Base-by-base conservation (phyloP, 2,113 vertebrate genomes). In the Peromyscus leucopus region DNA sequence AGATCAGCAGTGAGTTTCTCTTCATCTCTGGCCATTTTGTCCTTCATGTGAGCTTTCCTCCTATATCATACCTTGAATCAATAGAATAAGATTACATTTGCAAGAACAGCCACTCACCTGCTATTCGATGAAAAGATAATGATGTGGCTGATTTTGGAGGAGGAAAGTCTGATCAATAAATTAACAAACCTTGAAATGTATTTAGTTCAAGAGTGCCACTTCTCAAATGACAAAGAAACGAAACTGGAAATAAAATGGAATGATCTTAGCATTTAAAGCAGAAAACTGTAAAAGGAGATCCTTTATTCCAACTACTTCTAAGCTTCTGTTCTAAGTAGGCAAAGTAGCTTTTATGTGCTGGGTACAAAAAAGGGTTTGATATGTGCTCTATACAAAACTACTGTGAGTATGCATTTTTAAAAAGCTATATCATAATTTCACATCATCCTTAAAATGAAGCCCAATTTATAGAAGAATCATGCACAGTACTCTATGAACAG, bases 11-110 rank as follows among this genome's bases (percentile, higher is more conserved):
- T 48, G 48, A 39, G 19, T 39, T 74, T 90, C 10, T 13, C 1
- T 63, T 21, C 7, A 33, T 12, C 5, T 42, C 3, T 71, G 22
- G 42, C 2, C 2, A 11, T 15, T 80, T 26, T n/a, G 39, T 26
- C 15, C 2, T 94, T 8, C 61, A 6, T 26, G 1, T 2, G 9
- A 61, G 1, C 39, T 5, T 46, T 55, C 69, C 5, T 1, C 2
- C 72, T 46, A n/a, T 9, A 61, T 8, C 74, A 2, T 71, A 51
- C 51, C 65, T 26, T 46, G 75, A 22, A n/a, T 17, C 71, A 55
- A 61, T 31, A 75, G 12, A 1, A 2, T 84, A 63, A 75, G 5
- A 33, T 24, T 39, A 2, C 9, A 92, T 46, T 61, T 84, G 5
- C 0, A 21, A 28, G 85, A 84, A 84, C 7, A 57, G 10, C 26